A percentile compares a stretch with the other conserved stretches of the same genome.
Conservation (phyloP, 2,797 vertebrate genomes). For the Cynodonichthys magdalenae region DNA sequence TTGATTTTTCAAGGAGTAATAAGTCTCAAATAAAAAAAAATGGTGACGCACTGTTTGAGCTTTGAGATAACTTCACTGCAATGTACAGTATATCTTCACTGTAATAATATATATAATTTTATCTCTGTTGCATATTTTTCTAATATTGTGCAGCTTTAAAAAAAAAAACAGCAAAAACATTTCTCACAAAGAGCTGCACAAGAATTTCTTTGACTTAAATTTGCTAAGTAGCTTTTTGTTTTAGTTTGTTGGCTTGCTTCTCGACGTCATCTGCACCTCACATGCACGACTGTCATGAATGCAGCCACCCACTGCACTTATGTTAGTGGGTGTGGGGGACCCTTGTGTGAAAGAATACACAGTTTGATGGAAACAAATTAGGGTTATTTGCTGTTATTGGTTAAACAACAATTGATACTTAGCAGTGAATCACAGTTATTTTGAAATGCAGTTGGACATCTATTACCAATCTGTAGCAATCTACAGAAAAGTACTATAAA, state of each 20-base stretch:
- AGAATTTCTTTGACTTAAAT: neutral
- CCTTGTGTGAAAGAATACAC: slow-evolving; percentile 1
- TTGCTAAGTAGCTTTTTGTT: slow-evolving; percentile 3
- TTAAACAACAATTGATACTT: neutral
- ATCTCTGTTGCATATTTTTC: too few relatives aligned
- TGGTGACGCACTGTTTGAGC: too few relatives aligned
- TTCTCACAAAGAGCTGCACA: slow-evolving; percentile 4
- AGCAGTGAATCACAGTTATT: too few relatives aligned
- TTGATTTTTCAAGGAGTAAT: too few relatives aligned
- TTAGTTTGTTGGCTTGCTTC: too few relatives aligned
- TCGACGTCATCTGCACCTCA: neutral
- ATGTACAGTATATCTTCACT: too few relatives aligned
- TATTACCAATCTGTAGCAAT: too few relatives aligned
- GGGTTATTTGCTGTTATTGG: neutral
- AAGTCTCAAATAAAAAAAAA: too few relatives aligned
- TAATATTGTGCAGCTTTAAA: too few relatives aligned
- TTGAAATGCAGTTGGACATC: too few relatives aligned
- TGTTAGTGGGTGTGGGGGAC: neutral
- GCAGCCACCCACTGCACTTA: neutral
- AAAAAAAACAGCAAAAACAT: slow-evolving; percentile 1
- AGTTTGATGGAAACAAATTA: neutral
- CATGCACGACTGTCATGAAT: slow-evolving; percentile 1
- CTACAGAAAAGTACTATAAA: neutral
- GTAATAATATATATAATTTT: too few relatives aligned
- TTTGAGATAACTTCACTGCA: too few relatives aligned